Evolutionary conservation across 1,140 invertebrate genomes (phyloP).

Genomic region (Eurosta solidaginis): DNA sequence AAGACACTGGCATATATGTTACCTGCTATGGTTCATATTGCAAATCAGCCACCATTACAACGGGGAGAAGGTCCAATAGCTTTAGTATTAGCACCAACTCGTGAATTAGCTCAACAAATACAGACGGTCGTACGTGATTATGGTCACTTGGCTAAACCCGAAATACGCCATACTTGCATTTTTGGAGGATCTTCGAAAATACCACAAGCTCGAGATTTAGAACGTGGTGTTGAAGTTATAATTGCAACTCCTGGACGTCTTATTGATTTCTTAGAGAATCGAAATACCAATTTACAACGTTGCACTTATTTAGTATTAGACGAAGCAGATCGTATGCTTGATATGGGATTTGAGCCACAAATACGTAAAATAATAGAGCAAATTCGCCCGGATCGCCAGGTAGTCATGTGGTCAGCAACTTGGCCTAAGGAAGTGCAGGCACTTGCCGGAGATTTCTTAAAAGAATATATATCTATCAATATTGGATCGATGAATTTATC

Average conservation of each 20-base stretch:
- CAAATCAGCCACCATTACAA: conserved; percentile 70
- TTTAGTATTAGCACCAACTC: conserved; percentile 90
- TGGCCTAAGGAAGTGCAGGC: conserved; percentile 98
- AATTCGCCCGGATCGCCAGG: conserved; percentile 92
- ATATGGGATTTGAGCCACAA: conserved; percentile 99
- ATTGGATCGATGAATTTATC: conserved; percentile 92
- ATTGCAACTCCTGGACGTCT: conserved; percentile 96
- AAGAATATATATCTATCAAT: conserved; percentile 88
- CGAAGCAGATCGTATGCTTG: conserved; percentile 88
- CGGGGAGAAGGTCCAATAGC: conserved; percentile 91
- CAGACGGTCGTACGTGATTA: conserved; percentile 93
- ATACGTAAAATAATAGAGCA: conserved; percentile 97
- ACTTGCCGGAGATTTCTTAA: conserved; percentile 92
- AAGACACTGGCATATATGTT: conserved; percentile 89
- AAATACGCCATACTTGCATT: conserved; percentile 90
- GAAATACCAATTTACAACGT: conserved; percentile 85
- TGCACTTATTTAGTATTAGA: conserved; percentile 97
- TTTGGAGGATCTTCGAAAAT: conserved; percentile 97
- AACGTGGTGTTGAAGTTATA: conserved; percentile 88
- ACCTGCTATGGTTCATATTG: conserved; percentile 76
- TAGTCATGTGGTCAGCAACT: conserved; percentile 99
- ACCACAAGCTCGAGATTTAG: conserved; percentile 88
- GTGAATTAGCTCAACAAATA: conserved; percentile 97
- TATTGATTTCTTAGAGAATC: conserved; percentile 95
- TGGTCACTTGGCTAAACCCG: conserved; percentile 72